Conservation (phyloP, 1,140 invertebrate species). For the Trichogramma pretiosum region DNA sequence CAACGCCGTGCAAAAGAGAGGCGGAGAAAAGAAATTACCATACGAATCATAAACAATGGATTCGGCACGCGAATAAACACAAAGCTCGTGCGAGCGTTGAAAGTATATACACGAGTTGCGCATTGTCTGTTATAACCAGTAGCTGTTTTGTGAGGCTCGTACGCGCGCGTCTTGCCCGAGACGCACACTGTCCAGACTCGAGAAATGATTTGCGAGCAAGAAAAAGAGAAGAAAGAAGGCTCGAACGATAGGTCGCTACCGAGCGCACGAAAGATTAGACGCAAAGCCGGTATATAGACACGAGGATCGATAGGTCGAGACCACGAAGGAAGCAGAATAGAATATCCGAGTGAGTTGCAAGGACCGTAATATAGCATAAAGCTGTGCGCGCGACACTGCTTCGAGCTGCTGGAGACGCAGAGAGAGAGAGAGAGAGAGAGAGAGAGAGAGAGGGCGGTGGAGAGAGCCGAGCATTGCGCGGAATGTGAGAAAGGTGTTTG, state of each 20-base stretch:
- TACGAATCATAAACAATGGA: slow-evolving; percentile 14
- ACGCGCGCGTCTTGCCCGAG: not conserved
- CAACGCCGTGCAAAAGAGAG: too few relatives aligned
- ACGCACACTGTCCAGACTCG: not conserved
- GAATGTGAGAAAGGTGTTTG: slow-evolving; percentile 22
- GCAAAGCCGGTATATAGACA: too few relatives aligned
- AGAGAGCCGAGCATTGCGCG: slow-evolving; percentile 17
- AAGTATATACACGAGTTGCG: slow-evolving; percentile 1
- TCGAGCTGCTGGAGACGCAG: not conserved
- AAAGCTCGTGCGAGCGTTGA: not conserved
- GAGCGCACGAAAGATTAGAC: not conserved
- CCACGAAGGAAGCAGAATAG: not conserved
- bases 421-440: not conserved
- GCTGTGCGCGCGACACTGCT: too few relatives aligned
- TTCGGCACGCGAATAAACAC: not conserved
- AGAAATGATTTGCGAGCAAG: not conserved
- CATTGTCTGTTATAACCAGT: slow-evolving; percentile 2
- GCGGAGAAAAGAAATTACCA: slow-evolving; percentile 12
- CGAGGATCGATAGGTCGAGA: too few relatives aligned
- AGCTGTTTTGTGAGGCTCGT: not conserved
- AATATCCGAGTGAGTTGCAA: not conserved
- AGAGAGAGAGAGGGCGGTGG: slow-evolving; percentile 7
- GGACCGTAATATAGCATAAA: too few relatives aligned
- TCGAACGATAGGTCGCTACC: not conserved
- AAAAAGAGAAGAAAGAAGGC: not conserved